These are phyloP conservation scores for Pterocles gutturalis DNA, from an alignment of 2,113 vertebrate species.

Conservation along the genomic window DNA sequence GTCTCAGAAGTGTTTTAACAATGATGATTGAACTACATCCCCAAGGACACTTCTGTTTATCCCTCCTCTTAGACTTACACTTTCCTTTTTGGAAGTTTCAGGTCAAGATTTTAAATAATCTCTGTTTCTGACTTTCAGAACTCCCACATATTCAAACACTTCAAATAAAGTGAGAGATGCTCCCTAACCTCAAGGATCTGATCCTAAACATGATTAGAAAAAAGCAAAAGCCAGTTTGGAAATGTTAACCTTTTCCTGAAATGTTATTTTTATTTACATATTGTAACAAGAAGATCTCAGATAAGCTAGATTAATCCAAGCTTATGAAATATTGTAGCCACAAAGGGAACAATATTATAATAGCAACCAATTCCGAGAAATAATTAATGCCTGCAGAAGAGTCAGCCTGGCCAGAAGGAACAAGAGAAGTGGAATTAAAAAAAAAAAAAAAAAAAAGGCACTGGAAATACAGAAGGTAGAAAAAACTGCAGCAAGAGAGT, in stretches of 20 bases:
- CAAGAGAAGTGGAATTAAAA: not conserved
- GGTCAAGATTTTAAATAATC: not conserved
- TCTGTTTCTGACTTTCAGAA: not conserved
- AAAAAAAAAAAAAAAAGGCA: not conserved
- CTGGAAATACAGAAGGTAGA: not conserved
- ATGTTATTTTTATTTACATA: constrained; percentile 36
- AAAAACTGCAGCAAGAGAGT: not conserved
- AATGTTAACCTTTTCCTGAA: constrained; percentile 2
- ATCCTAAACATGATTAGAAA: not conserved
- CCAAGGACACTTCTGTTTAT: not conserved
- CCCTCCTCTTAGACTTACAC: not conserved
- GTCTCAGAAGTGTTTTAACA: not conserved
- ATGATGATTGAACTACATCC: accelerated
- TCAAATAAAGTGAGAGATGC: not conserved
- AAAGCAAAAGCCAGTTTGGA: not conserved
- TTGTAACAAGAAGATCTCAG: not conserved
- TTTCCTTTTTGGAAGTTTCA: not conserved
- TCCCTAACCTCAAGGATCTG: not conserved
- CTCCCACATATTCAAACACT: not conserved
- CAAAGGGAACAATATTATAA: not conserved
- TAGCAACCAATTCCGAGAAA: not conserved
- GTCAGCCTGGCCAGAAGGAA: not conserved
- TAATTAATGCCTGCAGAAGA: not conserved
- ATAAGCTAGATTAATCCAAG: constrained; percentile 13
- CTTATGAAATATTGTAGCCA: not conserved